Base-by-base conservation (phyloP, 2,113 vertebrate species). In the Nyctereutes procyonoides region DNA sequence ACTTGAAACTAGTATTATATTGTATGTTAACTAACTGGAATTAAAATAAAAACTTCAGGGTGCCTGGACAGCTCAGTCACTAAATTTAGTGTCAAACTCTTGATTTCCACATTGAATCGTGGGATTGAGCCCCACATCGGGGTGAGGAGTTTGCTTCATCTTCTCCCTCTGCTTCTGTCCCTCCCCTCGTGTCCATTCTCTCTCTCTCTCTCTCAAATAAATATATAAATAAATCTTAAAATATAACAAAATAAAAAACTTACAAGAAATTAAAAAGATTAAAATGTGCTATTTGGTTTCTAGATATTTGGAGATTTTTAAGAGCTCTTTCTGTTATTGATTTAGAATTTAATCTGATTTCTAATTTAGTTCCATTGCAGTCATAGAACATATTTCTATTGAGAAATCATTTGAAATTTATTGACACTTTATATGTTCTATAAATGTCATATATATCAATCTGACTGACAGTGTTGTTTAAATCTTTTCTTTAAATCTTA, bases 291-390 rank as follows among this genome's bases (percentile, higher is more conserved):
- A 26, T 60, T 93, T 83, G 77, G 5, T 43, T 55, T 85, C 19
- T 53, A 90, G 43, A 43, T 84, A 79, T 22, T 77, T 67, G 35
- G 19, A 58, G 51, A 69, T 76, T 77, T 90, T 58, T 38, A 84
- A 53, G 48, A 94, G 26, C 4, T 80, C 11, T 65, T 84, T 67
- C 26, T 65, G 24, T 38, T 77, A 92, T 16, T 73, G 14, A 82
- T 51, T 83, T 89, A 83, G 30, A 93, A 93, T 83, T 83, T 69
- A 89, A 53, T 20, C n/a, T 93, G 32, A 82, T 74, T 51, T 73
- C 32, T 69, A 93, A 67, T 67, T 89, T 77, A 89, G 93, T 88
- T 93, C 32, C 60, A 83, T 9, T 67, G 8, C 32, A 32, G 69
- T 79, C 79, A 69, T 16, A 63, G 3, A 65, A 74, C 12, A 4